Conservation (phyloP, 2,797 vertebrate species). For the Synaphobranchus kaupii region DNA sequence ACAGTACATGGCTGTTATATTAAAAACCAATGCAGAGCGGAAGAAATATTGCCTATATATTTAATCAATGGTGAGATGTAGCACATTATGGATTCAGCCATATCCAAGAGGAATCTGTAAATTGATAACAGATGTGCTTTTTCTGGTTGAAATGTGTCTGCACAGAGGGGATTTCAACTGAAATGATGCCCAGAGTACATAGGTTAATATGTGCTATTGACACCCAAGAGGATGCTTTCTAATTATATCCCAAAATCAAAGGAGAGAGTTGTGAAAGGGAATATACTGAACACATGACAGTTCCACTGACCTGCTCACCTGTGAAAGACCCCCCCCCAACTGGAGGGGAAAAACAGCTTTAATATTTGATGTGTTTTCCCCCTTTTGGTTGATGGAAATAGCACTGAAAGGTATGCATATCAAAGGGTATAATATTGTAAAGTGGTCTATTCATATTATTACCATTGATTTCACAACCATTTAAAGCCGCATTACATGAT, state of each 20-base stretch:
- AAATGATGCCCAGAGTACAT: not conserved
- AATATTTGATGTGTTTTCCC: not conserved
- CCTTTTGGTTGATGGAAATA: not conserved
- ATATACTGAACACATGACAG: too few species aligned
- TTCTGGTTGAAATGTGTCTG: not conserved
- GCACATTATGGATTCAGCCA: not conserved
- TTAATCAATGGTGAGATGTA: not conserved
- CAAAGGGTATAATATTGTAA: conserved; percentile 31
- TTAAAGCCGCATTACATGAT: conserved; percentile 31
- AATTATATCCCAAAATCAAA: not conserved
- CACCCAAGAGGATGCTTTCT: not conserved
- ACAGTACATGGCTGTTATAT: not conserved
- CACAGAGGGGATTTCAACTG: not conserved
- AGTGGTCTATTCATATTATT: conserved; percentile 29
- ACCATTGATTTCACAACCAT: conserved; percentile 32
- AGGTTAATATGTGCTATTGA: not conserved
- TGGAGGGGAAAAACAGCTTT: not conserved
- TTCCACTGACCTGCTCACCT: not conserved
- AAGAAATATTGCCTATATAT: not conserved
- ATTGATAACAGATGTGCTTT: not conserved
- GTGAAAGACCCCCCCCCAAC: not conserved
- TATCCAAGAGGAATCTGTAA: not conserved
- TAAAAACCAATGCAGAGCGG: not conserved
- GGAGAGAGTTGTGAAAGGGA: not conserved
- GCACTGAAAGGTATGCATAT: conserved; percentile 22